Conservation (phyloP, 23 tunicate species). For the Corella eumyota region DNA sequence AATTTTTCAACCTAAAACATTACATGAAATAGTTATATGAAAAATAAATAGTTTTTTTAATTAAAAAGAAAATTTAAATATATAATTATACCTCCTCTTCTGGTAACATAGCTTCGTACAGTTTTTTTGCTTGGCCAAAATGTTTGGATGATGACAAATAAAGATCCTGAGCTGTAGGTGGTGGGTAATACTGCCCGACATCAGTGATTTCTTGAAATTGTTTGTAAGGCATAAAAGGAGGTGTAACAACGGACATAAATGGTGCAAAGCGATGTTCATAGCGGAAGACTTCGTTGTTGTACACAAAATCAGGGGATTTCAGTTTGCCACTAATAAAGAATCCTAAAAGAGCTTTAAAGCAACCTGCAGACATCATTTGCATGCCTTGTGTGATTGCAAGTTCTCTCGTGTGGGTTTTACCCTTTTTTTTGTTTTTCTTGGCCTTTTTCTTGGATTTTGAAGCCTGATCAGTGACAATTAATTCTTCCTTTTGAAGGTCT, state of each 20-base stretch:
- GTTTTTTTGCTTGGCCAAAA: slow-evolving; percentile 58
- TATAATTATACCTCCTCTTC: background rate
- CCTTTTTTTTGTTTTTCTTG: slow-evolving; percentile 58
- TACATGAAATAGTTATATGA: background rate
- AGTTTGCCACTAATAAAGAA: slow-evolving; percentile 63
- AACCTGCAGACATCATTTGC: slow-evolving; percentile 72
- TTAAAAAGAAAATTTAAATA: background rate
- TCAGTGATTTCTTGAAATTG: slow-evolving; percentile 87
- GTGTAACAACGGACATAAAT: slow-evolving; percentile 58
- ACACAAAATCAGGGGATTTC: slow-evolving; percentile 41
- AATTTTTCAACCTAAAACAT: slow-evolving; percentile 34
- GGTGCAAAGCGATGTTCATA: slow-evolving; percentile 92
- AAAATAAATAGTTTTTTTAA: background rate
- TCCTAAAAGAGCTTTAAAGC: slow-evolving; percentile 56
- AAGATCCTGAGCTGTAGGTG: slow-evolving; percentile 65
- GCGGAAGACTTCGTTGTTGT: slow-evolving; percentile 71
- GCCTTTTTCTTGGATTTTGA: slow-evolving; percentile 44
- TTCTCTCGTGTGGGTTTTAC: slow-evolving; percentile 32
- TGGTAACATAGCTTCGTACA: slow-evolving; percentile 38
- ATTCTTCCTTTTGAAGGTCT: slow-evolving; percentile 46
- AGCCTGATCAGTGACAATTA: slow-evolving; percentile 7
- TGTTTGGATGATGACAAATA: slow-evolving; percentile 70
- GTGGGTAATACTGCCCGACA: slow-evolving; percentile 55
- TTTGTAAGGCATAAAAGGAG: slow-evolving; percentile 76
- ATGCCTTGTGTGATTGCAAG: slow-evolving; percentile 28